Conservation (phyloP, 2,888 invertebrate genomes). For the Lymantria dispar region DNA sequence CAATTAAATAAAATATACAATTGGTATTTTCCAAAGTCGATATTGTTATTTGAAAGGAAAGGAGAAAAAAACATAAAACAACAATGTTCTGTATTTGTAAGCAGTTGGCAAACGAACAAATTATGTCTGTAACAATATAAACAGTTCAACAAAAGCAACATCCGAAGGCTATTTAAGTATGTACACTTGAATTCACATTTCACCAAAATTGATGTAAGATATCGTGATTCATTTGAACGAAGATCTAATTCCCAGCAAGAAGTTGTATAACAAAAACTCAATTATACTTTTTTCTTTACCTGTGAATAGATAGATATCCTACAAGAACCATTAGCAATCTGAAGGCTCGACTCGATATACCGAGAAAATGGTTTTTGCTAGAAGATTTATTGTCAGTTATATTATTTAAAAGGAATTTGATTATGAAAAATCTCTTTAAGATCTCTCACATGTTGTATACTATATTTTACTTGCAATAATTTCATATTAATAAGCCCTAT, state of each 20-base stretch:
- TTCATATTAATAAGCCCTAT: too few relatives aligned
- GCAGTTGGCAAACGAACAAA: too few relatives aligned
- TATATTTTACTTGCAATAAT: too few relatives aligned
- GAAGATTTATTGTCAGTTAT: neutral
- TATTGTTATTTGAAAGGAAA: too few relatives aligned
- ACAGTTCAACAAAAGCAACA: neutral
- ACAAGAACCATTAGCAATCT: constrained; percentile 1
- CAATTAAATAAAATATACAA: too few relatives aligned
- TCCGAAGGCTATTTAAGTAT: neutral
- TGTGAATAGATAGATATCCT: neutral
- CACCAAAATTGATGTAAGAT: neutral
- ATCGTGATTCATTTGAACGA: constrained; percentile 1
- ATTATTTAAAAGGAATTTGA: too few relatives aligned
- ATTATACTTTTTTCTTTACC: constrained; percentile 5
- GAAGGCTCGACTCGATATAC: neutral
- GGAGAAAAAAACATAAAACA: too few relatives aligned
- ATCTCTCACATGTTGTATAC: too few relatives aligned
- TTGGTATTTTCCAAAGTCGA: too few relatives aligned
- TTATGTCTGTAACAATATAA: neutral
- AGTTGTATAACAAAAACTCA: constrained; percentile 1
- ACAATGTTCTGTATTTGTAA: too few relatives aligned
- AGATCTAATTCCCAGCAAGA: neutral
- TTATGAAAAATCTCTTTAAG: too few relatives aligned
- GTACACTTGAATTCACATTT: neutral
- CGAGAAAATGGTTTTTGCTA: neutral